Conservation (phyloP, 2,113 vertebrate species). For the Formicarius rufipectus region DNA sequence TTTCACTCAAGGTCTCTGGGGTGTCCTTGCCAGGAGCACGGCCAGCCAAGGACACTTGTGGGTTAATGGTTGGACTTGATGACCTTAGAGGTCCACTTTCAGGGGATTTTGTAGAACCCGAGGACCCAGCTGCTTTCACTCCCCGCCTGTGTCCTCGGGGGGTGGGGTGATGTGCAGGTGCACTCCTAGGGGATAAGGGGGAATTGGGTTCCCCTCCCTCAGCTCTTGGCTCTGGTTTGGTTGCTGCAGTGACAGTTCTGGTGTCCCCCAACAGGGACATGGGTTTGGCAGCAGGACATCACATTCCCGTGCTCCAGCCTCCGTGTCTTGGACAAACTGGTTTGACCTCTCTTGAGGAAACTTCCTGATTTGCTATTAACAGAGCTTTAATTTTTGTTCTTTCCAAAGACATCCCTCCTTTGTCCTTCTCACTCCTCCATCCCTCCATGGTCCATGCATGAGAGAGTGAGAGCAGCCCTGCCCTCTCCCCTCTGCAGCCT, state of each 20-base stretch:
- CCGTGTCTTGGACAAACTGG: rapidly evolving
- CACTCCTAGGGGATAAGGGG: background rate
- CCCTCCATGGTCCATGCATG: too few relatives aligned
- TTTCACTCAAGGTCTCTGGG: too few relatives aligned
- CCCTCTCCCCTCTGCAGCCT: background rate
- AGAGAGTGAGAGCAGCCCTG: background rate
- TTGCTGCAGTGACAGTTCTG: background rate
- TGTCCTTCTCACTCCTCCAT: background rate
- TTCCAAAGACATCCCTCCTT: background rate
- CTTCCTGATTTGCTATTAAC: background rate
- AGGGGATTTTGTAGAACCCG: background rate
- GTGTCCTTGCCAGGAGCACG: too few relatives aligned
- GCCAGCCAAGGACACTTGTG: too few relatives aligned
- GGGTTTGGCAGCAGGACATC: background rate
- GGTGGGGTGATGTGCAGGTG: background rate
- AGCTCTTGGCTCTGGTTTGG: background rate
- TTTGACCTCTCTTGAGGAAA: background rate
- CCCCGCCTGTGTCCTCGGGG: background rate
- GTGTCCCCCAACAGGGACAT: background rate
- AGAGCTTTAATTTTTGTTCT: background rate
- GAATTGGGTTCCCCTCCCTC: background rate
- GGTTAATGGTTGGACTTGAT: too few relatives aligned
- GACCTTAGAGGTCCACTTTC: background rate
- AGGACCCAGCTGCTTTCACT: background rate
- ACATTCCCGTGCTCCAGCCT: background rate